These are phyloP conservation scores for Phenacoccus solenopsis DNA, from an alignment of 1,140 invertebrate species.

Conservation along the genomic window DNA sequence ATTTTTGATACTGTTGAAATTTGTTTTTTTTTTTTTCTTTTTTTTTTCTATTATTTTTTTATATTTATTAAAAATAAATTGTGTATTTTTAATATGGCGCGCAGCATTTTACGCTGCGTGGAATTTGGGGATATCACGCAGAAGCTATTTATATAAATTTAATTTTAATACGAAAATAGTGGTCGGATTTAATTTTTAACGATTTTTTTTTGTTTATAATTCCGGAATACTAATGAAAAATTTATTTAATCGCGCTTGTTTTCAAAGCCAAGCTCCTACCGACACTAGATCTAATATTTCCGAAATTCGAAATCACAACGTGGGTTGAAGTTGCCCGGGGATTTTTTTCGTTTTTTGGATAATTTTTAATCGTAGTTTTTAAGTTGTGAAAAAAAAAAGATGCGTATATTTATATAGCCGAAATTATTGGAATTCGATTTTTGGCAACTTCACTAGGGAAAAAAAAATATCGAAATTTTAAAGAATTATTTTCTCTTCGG, in stretches of 20 bases:
- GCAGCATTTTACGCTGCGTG: conserved; percentile 14
- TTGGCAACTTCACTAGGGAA: too few relatives aligned
- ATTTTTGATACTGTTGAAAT: conserved; percentile 15
- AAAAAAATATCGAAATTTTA: too few relatives aligned
- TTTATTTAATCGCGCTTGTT: background rate
- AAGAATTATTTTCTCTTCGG: background rate
- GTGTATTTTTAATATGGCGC: conserved; percentile 15
- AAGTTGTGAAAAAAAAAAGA: too few relatives aligned
- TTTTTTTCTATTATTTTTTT: background rate
- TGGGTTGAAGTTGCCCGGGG: too few relatives aligned
- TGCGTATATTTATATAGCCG: background rate
- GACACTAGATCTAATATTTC: too few relatives aligned
- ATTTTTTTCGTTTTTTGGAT: too few relatives aligned
- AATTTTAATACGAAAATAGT: too few relatives aligned
- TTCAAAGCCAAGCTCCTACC: background rate
- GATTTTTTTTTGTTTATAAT: background rate
- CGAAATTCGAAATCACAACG: too few relatives aligned
- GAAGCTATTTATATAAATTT: background rate
- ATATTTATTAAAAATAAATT: conserved; percentile 10
- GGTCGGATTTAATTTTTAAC: too few relatives aligned
- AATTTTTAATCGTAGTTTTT: too few relatives aligned
- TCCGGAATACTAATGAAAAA: background rate
- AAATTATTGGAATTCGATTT: background rate
- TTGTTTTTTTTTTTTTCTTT: conserved; percentile 9
- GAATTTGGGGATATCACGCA: conserved; percentile 14